Percentiles rank a stretch among this genome's conserved stretches.
Evolutionary conservation across 2,797 vertebrate species (phyloP).

Genomic region (Chaunax sp.): DNA sequence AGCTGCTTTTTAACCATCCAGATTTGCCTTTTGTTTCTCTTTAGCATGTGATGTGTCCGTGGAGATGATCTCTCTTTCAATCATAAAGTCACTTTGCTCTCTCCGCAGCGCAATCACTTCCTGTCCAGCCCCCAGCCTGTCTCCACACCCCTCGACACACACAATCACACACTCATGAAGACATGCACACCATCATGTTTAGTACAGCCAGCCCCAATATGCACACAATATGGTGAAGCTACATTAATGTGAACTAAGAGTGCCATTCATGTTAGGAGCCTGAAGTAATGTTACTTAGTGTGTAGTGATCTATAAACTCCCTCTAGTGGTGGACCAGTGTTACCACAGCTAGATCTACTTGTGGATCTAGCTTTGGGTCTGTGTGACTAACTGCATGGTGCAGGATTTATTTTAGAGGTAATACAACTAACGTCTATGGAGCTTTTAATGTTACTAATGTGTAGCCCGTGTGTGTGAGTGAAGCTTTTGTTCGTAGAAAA

Average conservation of each 20-base stretch:
- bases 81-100: slow-evolving; percentile 52
- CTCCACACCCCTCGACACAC: slow-evolving; percentile 30
- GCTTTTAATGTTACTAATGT: slow-evolving; percentile 7
- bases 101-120: slow-evolving; percentile 64
- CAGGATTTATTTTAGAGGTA: slow-evolving; percentile 1
- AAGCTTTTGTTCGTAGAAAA: background rate
- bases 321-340: slow-evolving; percentile 58
- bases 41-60: slow-evolving; percentile 42
- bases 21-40: slow-evolving; percentile 32
- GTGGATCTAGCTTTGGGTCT: background rate
- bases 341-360: slow-evolving; percentile 25
- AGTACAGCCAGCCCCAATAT: background rate
- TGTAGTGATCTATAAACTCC: slow-evolving; percentile 42
- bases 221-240: background rate
- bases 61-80: slow-evolving; percentile 32
- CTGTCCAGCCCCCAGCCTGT: slow-evolving; percentile 54
- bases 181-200: slow-evolving; percentile 21
- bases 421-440: background rate
- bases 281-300: slow-evolving; percentile 1
- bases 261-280: background rate
- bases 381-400: background rate
- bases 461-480: background rate
- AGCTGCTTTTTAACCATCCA: slow-evolving; percentile 41
- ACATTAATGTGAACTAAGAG: background rate
- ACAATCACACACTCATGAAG: slow-evolving; percentile 13